Percentiles rank a stretch among this genome's conserved stretches.
Conservation (phyloP, 2,797 vertebrate species). For the Salarias fasciatus region DNA sequence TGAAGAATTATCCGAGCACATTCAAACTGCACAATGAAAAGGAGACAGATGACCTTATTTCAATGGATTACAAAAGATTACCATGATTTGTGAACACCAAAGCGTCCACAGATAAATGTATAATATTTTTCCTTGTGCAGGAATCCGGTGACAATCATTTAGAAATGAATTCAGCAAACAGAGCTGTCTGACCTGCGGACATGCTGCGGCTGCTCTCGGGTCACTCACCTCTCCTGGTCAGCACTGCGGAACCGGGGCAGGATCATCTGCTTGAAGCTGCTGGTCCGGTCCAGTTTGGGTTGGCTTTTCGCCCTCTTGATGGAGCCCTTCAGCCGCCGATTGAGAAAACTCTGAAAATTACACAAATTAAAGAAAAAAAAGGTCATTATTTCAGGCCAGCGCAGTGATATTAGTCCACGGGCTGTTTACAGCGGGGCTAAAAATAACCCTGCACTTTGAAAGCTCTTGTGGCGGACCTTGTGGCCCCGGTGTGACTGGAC, state of each 20-base stretch:
- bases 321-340: constrained; percentile 93
- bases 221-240: constrained; percentile 90
- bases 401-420: background rate
- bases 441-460: background rate
- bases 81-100: background rate
- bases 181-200: constrained; percentile 3
- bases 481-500: background rate
- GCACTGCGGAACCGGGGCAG: constrained; percentile 94
- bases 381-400: constrained; percentile 2
- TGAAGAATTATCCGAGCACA: too few species aligned
- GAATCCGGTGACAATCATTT: background rate
- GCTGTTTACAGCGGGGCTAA: constrained; percentile 3
- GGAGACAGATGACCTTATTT: too few species aligned
- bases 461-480: background rate
- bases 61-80: too few species aligned
- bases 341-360: constrained; percentile 90
- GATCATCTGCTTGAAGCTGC: constrained; percentile 96
- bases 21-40: too few species aligned
- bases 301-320: constrained; percentile 97
- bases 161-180: background rate
- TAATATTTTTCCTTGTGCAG: too few species aligned
- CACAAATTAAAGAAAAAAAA: constrained; percentile 12
- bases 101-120: too few species aligned
- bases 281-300: constrained; percentile 95
- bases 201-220: background rate